Evolutionary conservation across 1,140 invertebrate genomes (phyloP), one percentile per base, ranked within the genome.

Genomic region (Meloidogyne floridensis): DNA sequence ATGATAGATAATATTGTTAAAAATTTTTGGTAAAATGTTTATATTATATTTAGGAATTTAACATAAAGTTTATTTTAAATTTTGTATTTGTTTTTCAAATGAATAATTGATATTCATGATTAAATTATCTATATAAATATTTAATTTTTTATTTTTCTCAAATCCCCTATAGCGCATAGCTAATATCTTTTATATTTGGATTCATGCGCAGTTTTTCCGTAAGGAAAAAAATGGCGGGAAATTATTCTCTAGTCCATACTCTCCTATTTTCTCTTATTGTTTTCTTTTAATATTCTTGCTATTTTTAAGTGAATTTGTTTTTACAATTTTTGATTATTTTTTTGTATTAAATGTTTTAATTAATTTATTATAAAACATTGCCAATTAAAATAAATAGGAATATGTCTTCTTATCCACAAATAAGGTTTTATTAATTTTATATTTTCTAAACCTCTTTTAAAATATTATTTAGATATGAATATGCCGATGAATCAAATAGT

Each of bases 401-500:
- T 9, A 56, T 65, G 59, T 65, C 59, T 65, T 65, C 59, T n/a
- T 65, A 65, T 65, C 59, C 59, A n/a, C 59, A 65, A 6, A 65
- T 65, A 65, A 65, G 59, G 59, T 65, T 65, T 47, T 7, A 65
- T n/a, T n/a, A n/a, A 65, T 65, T 59, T n/a, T 7, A n/a, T 65
- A n/a, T 65, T 65, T 65, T 65, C 15, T n/a, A 65, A 65, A 65
- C 10, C 18, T n/a, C 70, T 51, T 32, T 32, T 32, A 32, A 32
- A 32, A 32, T 15, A 75, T 9, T 75, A 56, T 42, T 75, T 75
- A 79, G 77, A 43, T 79, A 79, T 79, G 77, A 79, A 18, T 79
- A 79, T 10, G 77, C 77, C 11, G 77, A 79, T 18, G 77, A 79
- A 11, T 79, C 77, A n/a, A 79, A 71, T 10, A 79, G 18, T 79